Evolutionary conservation across 2,888 invertebrate genomes (phyloP).

Genomic region (Lepidocyrtoides sp.): DNA sequence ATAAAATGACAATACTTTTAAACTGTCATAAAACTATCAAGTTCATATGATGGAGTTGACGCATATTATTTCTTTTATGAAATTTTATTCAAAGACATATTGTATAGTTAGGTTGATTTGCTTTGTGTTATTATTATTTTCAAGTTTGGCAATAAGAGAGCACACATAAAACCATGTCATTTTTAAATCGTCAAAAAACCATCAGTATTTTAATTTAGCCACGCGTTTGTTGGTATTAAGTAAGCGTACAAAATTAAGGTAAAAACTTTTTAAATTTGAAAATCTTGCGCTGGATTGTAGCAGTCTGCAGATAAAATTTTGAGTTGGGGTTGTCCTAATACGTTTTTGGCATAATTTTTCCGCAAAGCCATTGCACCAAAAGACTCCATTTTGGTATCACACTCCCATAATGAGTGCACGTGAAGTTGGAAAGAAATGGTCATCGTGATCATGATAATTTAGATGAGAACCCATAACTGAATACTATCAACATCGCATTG

Average conservation of each 20-base stretch:
- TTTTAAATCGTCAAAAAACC: background rate
- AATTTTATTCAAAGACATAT: background rate
- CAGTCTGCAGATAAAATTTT: background rate
- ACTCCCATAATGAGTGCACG: background rate
- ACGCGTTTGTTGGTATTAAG: too few species aligned
- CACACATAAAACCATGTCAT: background rate
- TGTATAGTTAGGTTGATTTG: slow-evolving; percentile 9
- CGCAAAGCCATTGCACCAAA: background rate
- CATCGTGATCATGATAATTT: background rate
- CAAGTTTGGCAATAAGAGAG: background rate
- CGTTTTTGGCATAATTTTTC: background rate
- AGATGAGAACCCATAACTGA: background rate
- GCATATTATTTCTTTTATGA: background rate
- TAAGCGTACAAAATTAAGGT: background rate
- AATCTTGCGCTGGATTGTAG: background rate
- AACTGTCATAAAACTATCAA: slow-evolving; percentile 12
- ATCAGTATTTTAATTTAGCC: too few species aligned
- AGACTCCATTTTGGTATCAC: background rate
- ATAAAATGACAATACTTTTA: slow-evolving; percentile 4
- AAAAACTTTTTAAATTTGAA: slow-evolving; percentile 13
- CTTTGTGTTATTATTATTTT: background rate
- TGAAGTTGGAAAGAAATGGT: slow-evolving; percentile 23
- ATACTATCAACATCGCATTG: too few species aligned
- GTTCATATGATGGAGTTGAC: background rate
- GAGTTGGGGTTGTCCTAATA: too few species aligned